These are phyloP conservation scores for Spilarctia lutea DNA, from an alignment of 2,888 invertebrate species.

Conservation along the genomic window DNA sequence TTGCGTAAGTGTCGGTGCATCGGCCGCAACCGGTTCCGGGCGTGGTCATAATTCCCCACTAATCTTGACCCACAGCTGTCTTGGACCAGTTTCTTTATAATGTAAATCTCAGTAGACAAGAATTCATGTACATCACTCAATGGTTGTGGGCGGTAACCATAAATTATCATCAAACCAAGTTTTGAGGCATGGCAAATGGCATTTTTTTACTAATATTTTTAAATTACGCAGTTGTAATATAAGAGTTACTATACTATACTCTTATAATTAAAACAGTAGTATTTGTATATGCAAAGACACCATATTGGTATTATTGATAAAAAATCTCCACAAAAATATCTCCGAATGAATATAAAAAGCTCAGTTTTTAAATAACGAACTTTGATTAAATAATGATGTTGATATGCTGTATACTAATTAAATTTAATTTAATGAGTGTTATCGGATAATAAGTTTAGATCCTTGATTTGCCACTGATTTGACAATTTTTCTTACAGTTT, in stretches of 20 bases:
- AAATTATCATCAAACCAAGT: conserved; percentile 4
- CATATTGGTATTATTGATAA: background rate
- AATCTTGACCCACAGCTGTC: conserved; percentile 83
- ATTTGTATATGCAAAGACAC: background rate
- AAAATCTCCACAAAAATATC: background rate
- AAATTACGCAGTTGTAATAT: background rate
- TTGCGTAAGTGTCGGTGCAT: conserved; percentile 72
- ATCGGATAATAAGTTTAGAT: background rate
- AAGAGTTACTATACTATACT: too few relatives aligned
- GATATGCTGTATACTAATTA: background rate
- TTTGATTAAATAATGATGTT: background rate
- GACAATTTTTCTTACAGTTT: background rate
- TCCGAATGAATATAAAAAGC: background rate
- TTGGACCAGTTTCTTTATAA: conserved; percentile 67
- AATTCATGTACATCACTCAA: conserved; percentile 60
- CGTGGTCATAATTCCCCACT: conserved; percentile 74
- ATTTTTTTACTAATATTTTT: background rate
- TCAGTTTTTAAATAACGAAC: background rate
- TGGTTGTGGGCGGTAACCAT: conserved; percentile 36
- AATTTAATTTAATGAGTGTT: background rate
- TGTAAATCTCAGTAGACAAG: conserved; percentile 64
- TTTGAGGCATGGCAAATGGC: background rate
- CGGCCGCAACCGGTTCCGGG: conserved; percentile 74
- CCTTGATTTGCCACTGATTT: background rate
- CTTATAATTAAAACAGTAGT: background rate